Evolutionary conservation across 2,113 vertebrate genomes (phyloP), one percentile per base, ranked within the genome.

Genomic region (Cyprinodon tularosa): DNA sequence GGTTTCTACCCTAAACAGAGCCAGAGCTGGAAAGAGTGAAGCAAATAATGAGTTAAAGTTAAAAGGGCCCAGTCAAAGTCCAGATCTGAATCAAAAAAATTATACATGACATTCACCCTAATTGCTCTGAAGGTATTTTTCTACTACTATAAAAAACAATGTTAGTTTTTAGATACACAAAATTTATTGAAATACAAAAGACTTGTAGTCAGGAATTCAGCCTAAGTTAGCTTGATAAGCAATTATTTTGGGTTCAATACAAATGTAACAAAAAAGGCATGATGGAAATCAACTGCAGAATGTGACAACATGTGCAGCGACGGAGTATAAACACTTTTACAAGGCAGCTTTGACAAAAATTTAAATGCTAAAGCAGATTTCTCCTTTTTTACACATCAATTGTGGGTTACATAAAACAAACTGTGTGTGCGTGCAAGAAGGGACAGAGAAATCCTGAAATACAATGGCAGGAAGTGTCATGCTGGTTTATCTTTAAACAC

Each of bases 391-490:
- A 62, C 8, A 3, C 44, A n/a, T 2, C 14, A 40, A 66, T 36
- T 38, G 13, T 5, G 40, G 78, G 70, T 78, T 80, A 74, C 62
- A 80, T 76, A 79, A 88, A 83, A 68, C 68, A 36, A 29, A 36
- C 68, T 66, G 82, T 77, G 75, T 40, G 70, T 63, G 50, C 50
- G 69, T 62, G 22, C 60, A 63, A 67, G 69, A 37, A 60, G n/a
- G 70, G 60, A 82, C 78, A 71, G 83, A 81, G 83, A 91, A 86
- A 89, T 78, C 84, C 75, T 78, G 14, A 40, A 78, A 84, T 1
- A 90, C 90, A 91, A 91, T 87, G 29, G 81, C 82, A 90, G 91
- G 91, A 92, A 91, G 78, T 86, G 79, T 87, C 81, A 68, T 20
- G 80, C 64, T 8, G 83, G 75, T 72, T 64, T 68, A 76, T 84